Evolutionary conservation across 1,140 invertebrate species (phyloP).

Genomic region (Gryon sp.): DNA sequence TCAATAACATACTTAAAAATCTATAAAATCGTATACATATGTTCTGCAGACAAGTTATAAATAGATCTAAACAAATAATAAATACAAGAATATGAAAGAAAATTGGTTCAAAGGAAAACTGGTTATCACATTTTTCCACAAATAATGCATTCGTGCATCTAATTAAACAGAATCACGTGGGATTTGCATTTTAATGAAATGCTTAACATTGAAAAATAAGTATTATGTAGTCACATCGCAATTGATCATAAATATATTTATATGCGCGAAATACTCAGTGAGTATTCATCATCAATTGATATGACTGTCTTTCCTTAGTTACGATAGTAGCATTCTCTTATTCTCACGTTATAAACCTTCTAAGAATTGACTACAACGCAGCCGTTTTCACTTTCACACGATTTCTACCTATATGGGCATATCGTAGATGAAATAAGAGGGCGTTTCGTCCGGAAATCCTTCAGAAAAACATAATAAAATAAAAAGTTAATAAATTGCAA

Average conservation of each 20-base stretch:
- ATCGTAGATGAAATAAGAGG: constrained; percentile 17
- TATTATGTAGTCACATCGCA: constrained; percentile 12
- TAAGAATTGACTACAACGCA: constrained; percentile 23
- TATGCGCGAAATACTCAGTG: constrained; percentile 4
- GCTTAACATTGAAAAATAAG: constrained; percentile 32
- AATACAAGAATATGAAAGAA: background rate
- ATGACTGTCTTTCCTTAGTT: constrained; percentile 1
- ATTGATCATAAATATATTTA: constrained; percentile 37
- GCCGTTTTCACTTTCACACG: constrained; percentile 73
- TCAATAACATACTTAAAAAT: too few species aligned
- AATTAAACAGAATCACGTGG: constrained; percentile 28
- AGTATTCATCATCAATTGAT: constrained; percentile 24
- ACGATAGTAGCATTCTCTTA: constrained; percentile 38
- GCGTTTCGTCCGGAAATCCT: constrained; percentile 25
- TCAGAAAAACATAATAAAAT: background rate
- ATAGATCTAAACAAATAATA: background rate
- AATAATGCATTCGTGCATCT: constrained; percentile 12
- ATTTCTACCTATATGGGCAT: constrained; percentile 66
- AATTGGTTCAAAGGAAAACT: background rate
- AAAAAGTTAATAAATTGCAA: background rate
- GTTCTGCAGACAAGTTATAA: too few species aligned
- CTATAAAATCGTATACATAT: too few species aligned
- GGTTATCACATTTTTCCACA: too few species aligned
- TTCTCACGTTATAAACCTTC: constrained; percentile 45
- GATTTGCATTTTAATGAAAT: constrained; percentile 27